Evolutionary conservation across 2,113 vertebrate genomes (phyloP).

Genomic region (Sylvia atricapilla): DNA sequence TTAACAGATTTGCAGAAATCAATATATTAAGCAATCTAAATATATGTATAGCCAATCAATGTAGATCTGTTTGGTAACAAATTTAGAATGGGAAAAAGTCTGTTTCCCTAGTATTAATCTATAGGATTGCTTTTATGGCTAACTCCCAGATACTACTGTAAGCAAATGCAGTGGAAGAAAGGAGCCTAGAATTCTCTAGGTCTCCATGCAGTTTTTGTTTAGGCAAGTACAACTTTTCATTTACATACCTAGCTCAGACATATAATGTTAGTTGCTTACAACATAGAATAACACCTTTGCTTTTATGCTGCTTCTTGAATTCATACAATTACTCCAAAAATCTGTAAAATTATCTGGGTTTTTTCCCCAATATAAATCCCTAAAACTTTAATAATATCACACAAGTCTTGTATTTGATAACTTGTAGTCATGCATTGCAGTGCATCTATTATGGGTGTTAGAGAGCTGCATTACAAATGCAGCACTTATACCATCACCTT

Average conservation of each 20-base stretch:
- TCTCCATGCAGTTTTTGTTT: neutral
- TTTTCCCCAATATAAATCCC: neutral
- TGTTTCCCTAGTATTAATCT: neutral
- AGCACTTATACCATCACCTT: neutral
- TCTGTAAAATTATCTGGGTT: neutral
- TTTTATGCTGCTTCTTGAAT: constrained; percentile 47
- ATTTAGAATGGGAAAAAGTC: neutral
- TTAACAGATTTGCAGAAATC: constrained; percentile 33
- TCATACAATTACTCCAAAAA: constrained; percentile 42
- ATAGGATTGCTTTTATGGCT: constrained; percentile 9
- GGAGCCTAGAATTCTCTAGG: neutral
- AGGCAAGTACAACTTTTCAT: neutral
- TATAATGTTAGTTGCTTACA: constrained; percentile 20
- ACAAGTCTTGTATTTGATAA: neutral
- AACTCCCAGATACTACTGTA: neutral
- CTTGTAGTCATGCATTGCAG: neutral
- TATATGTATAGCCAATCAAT: neutral
- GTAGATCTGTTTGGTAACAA: neutral
- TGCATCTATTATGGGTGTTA: constrained; percentile 11
- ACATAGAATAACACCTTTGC: constrained; percentile 20
- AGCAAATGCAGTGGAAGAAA: neutral
- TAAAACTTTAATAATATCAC: neutral
- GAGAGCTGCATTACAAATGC: constrained; percentile 18
- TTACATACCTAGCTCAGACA: constrained; percentile 25
- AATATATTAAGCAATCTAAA: neutral